Percentiles rank a stretch among this genome's conserved stretches.
Conservation (phyloP, 1,140 invertebrate genomes). For the Hydropsyche tenuis region DNA sequence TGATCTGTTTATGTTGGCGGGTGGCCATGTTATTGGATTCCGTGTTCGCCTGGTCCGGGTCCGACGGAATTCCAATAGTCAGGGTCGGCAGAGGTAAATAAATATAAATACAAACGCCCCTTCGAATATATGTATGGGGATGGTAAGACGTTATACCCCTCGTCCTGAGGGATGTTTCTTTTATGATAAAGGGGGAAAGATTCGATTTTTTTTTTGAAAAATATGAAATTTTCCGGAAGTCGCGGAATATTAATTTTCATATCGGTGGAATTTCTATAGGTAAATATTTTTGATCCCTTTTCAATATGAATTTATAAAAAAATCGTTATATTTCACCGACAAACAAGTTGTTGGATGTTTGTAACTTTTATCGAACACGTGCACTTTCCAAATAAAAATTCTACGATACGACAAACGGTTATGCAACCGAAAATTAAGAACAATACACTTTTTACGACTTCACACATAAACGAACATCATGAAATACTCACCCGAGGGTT, state of each 20-base stretch:
- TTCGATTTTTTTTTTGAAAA: conserved; percentile 45
- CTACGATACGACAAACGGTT: no score
- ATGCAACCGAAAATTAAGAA: no score
- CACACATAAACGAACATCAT: no score
- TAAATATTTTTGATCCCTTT: conserved; percentile 9
- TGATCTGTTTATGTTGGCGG: conserved; percentile 48
- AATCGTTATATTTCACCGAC: no score
- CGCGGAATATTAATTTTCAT: conserved; percentile 39
- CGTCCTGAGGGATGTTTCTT: conserved; percentile 43
- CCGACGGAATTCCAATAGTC: conserved; percentile 41
- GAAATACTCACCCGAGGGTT: background rate
- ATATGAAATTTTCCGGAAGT: conserved; percentile 8
- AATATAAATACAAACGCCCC: conserved; percentile 31
- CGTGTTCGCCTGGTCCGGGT: conserved; percentile 26
- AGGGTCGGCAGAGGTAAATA: conserved; percentile 40
- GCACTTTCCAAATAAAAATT: no score
- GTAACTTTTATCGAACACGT: no score
- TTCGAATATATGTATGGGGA: background rate
- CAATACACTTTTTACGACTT: no score
- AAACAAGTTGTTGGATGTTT: no score
- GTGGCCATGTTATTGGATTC: conserved; percentile 47
- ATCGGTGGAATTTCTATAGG: background rate
- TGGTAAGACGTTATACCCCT: background rate
- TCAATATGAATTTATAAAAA: background rate
- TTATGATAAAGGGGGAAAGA: conserved; percentile 33